phyloP scores from a whole-genome alignment of 2,113 vertebrate species.

The Ibidorhyncha struthersii region DNA sequence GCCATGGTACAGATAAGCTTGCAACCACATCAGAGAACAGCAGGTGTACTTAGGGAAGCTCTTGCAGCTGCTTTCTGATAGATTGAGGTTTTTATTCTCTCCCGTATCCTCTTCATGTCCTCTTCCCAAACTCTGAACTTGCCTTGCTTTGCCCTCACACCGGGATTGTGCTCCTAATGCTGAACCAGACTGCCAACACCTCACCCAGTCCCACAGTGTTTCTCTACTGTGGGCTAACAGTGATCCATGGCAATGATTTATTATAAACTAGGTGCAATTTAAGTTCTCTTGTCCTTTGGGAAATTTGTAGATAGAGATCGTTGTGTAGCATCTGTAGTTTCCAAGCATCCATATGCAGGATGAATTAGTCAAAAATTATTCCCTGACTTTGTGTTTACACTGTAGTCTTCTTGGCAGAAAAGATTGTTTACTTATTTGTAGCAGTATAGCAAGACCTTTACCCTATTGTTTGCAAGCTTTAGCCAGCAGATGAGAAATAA shows the following conservation, averaged over 20 bases:
- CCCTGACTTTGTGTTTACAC: conserved; percentile 5
- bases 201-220: neutral
- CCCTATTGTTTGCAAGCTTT: conserved; percentile 22
- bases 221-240: neutral
- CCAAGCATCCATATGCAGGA: conserved; percentile 17
- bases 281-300: neutral
- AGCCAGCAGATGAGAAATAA: conserved; percentile 20
- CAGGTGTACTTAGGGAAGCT: neutral
- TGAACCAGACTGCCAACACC: neutral
- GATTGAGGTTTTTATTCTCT: neutral
- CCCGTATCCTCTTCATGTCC: neutral
- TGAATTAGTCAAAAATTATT: conserved; percentile 27
- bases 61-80: neutral
- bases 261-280: neutral
- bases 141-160: neutral
- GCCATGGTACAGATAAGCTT: neutral
- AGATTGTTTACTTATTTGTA: conserved; percentile 10
- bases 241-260: neutral
- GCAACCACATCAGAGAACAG: neutral
- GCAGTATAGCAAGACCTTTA: conserved; percentile 1
- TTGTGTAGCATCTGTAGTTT: conserved; percentile 22
- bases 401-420: conserved; percentile 11
- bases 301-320: neutral
- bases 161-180: neutral
- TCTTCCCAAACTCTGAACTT: neutral